Conservation (phyloP, 2,797 vertebrate species). For the Hirundo rustica region DNA sequence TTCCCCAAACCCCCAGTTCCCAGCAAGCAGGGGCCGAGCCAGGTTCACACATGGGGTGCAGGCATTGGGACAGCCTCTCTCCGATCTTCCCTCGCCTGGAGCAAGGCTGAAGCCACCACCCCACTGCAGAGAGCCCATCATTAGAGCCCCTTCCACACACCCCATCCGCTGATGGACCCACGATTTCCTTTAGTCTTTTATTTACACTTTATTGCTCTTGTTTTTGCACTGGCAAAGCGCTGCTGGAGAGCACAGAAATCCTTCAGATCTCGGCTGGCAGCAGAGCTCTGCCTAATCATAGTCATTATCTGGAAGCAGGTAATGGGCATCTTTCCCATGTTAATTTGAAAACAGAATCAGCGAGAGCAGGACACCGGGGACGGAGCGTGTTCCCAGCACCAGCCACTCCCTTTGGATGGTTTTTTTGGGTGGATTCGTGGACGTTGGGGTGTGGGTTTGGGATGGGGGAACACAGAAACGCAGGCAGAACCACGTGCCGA, state of each 20-base stretch:
- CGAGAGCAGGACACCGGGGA: constrained; percentile 44
- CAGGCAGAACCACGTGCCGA: not conserved
- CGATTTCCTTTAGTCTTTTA: constrained; percentile 63
- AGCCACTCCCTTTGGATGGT: not conserved
- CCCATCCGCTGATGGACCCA: not conserved
- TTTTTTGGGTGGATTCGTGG: not conserved
- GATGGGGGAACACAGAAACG: not conserved
- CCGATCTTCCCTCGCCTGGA: not conserved
- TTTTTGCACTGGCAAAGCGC: constrained; percentile 64
- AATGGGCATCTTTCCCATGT: constrained; percentile 72
- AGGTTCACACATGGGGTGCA: not conserved
- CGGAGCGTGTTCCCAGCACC: not conserved
- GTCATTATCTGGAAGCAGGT: constrained; percentile 74
- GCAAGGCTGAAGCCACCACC: not conserved
- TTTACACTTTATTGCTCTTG: constrained; percentile 69
- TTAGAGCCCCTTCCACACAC: constrained; percentile 1
- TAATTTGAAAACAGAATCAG: constrained; percentile 70
- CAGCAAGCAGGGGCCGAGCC: not conserved
- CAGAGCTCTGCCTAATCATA: constrained; percentile 70
- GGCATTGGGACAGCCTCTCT: not conserved
- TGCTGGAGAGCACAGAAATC: constrained; percentile 68
- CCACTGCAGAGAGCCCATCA: not conserved
- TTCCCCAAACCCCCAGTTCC: not conserved
- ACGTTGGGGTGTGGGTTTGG: not conserved
- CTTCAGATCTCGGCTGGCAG: constrained; percentile 72